A percentile compares a stretch with the other conserved stretches of the same genome.
Conservation (phyloP, 2,797 vertebrate genomes). For the Ispidina lecontei region DNA sequence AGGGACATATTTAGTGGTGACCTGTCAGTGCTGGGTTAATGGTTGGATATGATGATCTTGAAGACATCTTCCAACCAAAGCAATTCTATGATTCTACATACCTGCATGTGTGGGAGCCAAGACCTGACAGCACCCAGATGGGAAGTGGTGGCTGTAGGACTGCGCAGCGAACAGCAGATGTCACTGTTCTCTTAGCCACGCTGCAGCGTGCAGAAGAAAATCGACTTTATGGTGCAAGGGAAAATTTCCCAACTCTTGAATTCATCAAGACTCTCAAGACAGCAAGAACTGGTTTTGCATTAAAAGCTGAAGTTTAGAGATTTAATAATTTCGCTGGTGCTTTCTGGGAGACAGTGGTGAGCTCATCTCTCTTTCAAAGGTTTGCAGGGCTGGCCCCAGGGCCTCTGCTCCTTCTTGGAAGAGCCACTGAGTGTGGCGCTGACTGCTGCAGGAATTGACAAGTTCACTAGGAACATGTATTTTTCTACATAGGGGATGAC, state of each 20-base stretch:
- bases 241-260: not conserved
- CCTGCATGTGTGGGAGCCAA: not conserved
- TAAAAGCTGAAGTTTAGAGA: not conserved
- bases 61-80: not conserved
- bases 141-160: not conserved
- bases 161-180: conserved; percentile 57
- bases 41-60: not conserved
- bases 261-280: not conserved
- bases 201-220: not conserved
- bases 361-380: not conserved
- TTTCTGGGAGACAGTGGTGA: not conserved
- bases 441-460: not conserved
- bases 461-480: not conserved
- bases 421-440: not conserved
- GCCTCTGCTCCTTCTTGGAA: not conserved
- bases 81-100: not conserved
- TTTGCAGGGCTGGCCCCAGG: not conserved
- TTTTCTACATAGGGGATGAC: not conserved
- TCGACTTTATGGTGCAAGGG: not conserved
- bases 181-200: conserved; percentile 55
- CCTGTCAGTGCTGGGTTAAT: not conserved
- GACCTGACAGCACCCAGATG: not conserved
- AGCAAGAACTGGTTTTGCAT: not conserved
- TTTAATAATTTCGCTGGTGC: not conserved
- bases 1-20: not conserved